Conservation (phyloP, 2,113 vertebrate species). For the Engraulis encrasicolus region DNA sequence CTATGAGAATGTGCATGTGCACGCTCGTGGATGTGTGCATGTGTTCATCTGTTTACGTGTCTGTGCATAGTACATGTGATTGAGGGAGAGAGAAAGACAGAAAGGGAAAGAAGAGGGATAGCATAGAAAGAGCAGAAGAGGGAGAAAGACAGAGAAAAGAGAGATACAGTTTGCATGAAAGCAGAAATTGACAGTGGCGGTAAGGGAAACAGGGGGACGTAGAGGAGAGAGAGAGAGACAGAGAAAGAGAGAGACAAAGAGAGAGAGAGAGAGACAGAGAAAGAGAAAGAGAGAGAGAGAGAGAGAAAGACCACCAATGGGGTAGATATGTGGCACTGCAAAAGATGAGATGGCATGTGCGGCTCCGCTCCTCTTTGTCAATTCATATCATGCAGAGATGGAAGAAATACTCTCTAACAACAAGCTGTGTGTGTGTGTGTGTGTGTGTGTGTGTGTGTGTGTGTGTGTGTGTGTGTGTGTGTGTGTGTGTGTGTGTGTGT, state of each 20-base stretch:
- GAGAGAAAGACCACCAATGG: not conserved
- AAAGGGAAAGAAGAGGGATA: too few relatives aligned
- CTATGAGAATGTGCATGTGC: not conserved
- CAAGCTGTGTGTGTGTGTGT: conserved; percentile 49
- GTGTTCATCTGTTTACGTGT: too few relatives aligned
- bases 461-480: not conserved
- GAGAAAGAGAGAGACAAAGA: not conserved
- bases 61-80: too few relatives aligned
- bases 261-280: not conserved
- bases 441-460: not conserved
- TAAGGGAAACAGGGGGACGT: too few relatives aligned
- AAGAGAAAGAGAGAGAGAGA: not conserved
- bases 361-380: conserved; percentile 33
- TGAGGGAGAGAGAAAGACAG: too few relatives aligned
- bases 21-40: too few relatives aligned
- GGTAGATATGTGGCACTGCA: too few relatives aligned
- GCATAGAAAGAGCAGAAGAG: not conserved
- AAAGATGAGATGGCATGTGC: conserved; percentile 7
- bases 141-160: not conserved
- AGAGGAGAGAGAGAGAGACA: too few relatives aligned
- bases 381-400: conserved; percentile 52
- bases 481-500: conserved; percentile 1
- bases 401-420: conserved; percentile 51
- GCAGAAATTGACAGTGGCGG: too few relatives aligned
- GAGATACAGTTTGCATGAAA: too few relatives aligned